phyloP scores from a whole-genome alignment of 2,797 vertebrate species.

The Enteromius paludinosus region DNA sequence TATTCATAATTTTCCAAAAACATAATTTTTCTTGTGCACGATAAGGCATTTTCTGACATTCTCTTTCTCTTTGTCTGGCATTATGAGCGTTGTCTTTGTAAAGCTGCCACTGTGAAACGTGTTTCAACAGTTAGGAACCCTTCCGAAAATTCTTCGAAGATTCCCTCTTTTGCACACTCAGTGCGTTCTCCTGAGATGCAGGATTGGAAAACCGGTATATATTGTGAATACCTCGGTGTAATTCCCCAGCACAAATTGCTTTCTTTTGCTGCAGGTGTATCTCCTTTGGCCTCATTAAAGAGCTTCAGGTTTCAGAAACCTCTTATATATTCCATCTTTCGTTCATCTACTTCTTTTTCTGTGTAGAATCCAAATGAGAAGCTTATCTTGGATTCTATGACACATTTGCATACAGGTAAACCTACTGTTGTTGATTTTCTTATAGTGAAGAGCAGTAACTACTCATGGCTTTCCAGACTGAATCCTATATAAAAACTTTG shows the following conservation, averaged over 20 bases:
- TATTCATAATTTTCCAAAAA: background rate
- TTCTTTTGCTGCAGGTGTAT: conserved; percentile 67
- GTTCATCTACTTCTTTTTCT: background rate
- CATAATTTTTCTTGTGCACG: background rate
- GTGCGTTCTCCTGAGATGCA: conserved; percentile 11
- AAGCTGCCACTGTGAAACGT: background rate
- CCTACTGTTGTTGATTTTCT: background rate
- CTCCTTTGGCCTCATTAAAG: conserved; percentile 69
- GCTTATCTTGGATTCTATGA: background rate
- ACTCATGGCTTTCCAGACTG: background rate
- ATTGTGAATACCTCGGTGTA: background rate
- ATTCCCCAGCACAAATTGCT: background rate
- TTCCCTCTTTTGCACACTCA: conserved; percentile 6
- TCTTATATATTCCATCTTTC: conserved; percentile 12
- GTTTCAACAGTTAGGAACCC: background rate
- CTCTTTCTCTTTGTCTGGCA: background rate
- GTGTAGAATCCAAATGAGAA: background rate
- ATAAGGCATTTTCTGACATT: background rate
- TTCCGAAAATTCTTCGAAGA: background rate
- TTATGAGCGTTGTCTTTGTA: background rate
- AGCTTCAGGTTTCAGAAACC: conserved; percentile 53
- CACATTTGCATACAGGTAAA: conserved; percentile 4
- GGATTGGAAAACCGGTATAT: background rate
- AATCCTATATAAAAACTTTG: background rate
- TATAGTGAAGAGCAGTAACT: background rate